Conservation (phyloP, 2,888 invertebrate genomes). For the Julus scanicus region DNA sequence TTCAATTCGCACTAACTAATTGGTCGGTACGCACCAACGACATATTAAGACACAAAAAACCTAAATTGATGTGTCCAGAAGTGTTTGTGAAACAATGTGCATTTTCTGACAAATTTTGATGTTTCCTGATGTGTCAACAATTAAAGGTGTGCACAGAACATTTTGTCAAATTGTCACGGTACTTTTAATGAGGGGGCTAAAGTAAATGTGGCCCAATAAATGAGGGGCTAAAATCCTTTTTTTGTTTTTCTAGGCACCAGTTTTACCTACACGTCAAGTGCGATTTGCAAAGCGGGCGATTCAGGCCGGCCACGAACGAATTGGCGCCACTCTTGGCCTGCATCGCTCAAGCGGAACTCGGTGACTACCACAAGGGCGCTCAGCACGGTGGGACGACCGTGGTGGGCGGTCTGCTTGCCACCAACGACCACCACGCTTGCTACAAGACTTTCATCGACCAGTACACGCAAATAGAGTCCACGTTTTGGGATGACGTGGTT, state of each 20-base stretch:
- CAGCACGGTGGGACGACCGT: slow-evolving; percentile 57
- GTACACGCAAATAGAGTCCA: not conserved
- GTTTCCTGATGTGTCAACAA: too few species aligned
- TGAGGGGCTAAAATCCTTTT: too few species aligned
- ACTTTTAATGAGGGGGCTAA: too few species aligned
- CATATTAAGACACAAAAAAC: too few species aligned
- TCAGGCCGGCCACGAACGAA: slow-evolving; percentile 77
- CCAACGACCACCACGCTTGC: not conserved
- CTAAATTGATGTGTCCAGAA: too few species aligned
- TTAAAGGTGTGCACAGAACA: too few species aligned
- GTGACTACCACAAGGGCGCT: slow-evolving; percentile 69
- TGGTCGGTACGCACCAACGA: too few species aligned
- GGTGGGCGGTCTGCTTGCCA: slow-evolving; percentile 58
- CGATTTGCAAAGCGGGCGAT: slow-evolving; percentile 79
- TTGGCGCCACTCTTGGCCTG: slow-evolving; percentile 78
- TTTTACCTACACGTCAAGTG: slow-evolving; percentile 86
- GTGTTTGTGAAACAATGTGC: too few species aligned
- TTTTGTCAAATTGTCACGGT: too few species aligned
- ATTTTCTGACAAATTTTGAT: too few species aligned
- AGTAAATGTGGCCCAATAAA: too few species aligned
- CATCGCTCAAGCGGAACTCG: slow-evolving; percentile 79
- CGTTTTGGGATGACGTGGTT: slow-evolving; percentile 34
- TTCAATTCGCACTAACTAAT: too few species aligned
- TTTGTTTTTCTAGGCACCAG: slow-evolving; percentile 71
- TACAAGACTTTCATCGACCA: not conserved